phyloP scores from a whole-genome alignment of 2,888 invertebrate genomes.

The Cheilosia scutellata region DNA sequence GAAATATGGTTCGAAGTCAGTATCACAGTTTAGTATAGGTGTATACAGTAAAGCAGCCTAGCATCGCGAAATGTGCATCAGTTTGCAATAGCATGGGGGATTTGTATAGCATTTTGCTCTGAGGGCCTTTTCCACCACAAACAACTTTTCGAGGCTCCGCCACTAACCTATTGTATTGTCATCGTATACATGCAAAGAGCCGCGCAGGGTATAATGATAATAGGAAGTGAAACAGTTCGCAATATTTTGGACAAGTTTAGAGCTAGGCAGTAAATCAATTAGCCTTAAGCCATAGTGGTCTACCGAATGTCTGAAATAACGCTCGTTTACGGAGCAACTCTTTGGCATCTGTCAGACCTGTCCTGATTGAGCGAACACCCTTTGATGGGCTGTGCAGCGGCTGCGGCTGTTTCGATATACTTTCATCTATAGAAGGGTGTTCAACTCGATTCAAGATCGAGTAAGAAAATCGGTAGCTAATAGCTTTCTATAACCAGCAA shows the following conservation, averaged over 20 bases:
- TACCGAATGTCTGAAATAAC: constrained; percentile 30
- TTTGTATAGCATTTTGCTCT: constrained; percentile 48
- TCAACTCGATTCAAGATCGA: constrained; percentile 60
- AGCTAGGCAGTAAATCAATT: constrained; percentile 69
- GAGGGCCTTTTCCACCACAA: constrained; percentile 28
- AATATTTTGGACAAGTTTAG: constrained; percentile 64
- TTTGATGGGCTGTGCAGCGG: constrained; percentile 41
- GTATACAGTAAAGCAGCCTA: constrained; percentile 26
- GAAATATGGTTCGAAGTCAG: constrained; percentile 67
- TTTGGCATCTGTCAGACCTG: constrained; percentile 65
- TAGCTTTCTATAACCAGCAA: constrained; percentile 69
- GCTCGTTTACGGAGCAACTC: constrained; percentile 49
- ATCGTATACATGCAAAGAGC: constrained; percentile 27
- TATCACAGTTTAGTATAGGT: constrained; percentile 16
- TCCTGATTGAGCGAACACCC: constrained; percentile 66
- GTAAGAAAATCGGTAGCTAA: constrained; percentile 72
- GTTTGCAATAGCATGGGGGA: constrained; percentile 35
- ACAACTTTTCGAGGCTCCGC: constrained; percentile 24
- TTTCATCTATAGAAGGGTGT: constrained; percentile 53
- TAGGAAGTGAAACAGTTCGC: constrained; percentile 59
- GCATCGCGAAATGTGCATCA: constrained; percentile 51
- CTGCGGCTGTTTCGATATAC: constrained; percentile 23
- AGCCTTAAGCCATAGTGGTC: constrained; percentile 60
- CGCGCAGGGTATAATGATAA: constrained; percentile 29
- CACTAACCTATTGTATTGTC: constrained; percentile 60